These are phyloP conservation scores for Tarsius wallacei DNA, from an alignment of 2,797 vertebrate genomes.

Conservation along the genomic window DNA sequence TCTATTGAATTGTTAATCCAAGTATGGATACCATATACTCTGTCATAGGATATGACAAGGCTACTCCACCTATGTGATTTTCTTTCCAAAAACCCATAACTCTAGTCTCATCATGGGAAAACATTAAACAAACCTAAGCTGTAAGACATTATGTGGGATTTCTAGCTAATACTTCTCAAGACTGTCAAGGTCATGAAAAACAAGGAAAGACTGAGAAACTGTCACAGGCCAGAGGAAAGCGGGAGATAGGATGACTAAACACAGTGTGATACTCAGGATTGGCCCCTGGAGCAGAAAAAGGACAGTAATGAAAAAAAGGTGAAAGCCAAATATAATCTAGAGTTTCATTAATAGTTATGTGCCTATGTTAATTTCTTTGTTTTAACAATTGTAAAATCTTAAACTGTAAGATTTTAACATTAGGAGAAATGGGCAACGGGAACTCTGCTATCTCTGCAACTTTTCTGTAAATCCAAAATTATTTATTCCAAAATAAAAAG, in stretches of 20 bases:
- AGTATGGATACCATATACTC: not conserved
- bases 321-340: slow-evolving; percentile 15
- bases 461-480: slow-evolving; percentile 63
- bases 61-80: not conserved
- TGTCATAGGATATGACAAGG: not conserved
- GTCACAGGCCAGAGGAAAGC: slow-evolving; percentile 5
- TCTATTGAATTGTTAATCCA: slow-evolving; percentile 23
- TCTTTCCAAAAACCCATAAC: slow-evolving; percentile 31
- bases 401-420: not conserved
- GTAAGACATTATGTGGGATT: not conserved
- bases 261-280: not conserved
- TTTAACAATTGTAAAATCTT: not conserved
- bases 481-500: slow-evolving; percentile 60
- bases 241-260: not conserved
- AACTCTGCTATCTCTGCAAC: slow-evolving; percentile 6
- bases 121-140: not conserved
- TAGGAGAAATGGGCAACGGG: not conserved
- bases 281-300: slow-evolving; percentile 36
- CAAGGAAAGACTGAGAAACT: not conserved
- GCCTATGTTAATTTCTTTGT: not conserved
- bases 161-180: not conserved
- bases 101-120: not conserved
- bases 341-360: not conserved
- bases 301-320: not conserved
- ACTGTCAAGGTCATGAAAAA: not conserved